Evolutionary conservation across 2,797 vertebrate genomes (phyloP), one percentile per base, ranked within the genome.

Genomic region (Poecilia wingei): DNA sequence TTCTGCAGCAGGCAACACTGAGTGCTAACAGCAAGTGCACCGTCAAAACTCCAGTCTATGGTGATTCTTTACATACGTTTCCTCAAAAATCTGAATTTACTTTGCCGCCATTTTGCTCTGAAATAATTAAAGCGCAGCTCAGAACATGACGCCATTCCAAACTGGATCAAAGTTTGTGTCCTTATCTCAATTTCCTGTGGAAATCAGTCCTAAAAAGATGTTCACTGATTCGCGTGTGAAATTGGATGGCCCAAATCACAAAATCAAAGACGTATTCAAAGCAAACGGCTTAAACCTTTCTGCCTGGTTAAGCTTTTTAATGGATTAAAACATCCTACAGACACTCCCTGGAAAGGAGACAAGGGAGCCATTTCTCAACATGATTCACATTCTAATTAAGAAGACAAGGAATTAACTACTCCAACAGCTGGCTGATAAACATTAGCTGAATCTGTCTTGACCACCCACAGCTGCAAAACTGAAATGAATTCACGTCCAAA

Each of bases 361-460:
- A 55, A 72, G 13, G 25, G 45, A 64, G 18, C 18, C 1, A 47
- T 83, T 33, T 47, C 71, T 45, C 41, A 22, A 71, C 80, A 55
- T 28, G 36, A 77, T 64, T n/a, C 18, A 68, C 46, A 79, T 45
- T 81, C 73, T 57, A 41, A 43, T 47, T 79, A 77, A 79, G 64
- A 73, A 71, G 75, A 74, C 61, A 25, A 41, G 66, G 14, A 51
- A 80, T 25, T 66, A 87, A 72, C 41, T 78, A 69, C 72, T 59
- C 57, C 70, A 68, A 55, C 55, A 81, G 79, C 66, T 81, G 61
- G 69, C 74, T 75, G 74, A 81, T 79, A 81, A 79, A 82, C 84
- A 75, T 61, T 41, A 33, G 64, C 46, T 75, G 74, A 84, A 79
- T 72, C 61, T 0, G 8, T 79, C 53, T 74, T 79, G 79, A 77